Base-by-base conservation (phyloP, 2,888 invertebrate genomes). In the Didymodactylos carnosus region DNA sequence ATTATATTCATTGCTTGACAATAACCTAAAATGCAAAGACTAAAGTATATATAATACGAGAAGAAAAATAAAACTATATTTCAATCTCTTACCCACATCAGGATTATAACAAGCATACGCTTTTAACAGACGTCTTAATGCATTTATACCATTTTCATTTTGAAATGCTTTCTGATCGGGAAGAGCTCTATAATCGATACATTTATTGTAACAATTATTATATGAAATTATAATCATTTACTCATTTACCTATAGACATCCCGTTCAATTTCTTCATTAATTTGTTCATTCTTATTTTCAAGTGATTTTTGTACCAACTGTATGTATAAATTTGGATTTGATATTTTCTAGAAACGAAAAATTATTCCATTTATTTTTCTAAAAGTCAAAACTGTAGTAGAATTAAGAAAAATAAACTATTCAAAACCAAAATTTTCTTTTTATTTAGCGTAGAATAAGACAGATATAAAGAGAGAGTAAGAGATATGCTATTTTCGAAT, bases 1-100 rank as follows among this genome's bases (percentile, higher is more conserved):
- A 98, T 94, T 77, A 98, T 97, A 83, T 98, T 98, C 97, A 98
- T 97, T 0, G 95, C 95, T 84, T 94, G 93, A 79, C 95, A 95
- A 83, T 97, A 97, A 51, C 94, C 88, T 51, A 27, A 8, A 51
- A n/a, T n/a, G 1, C 14, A 51, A 51, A 43, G 14, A 43, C 4
- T 43, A 13, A 6, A 5, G 16, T 25, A 51, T 27, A 27, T 4
- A 51, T 14, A 13, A n/a, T n/a, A 4, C 10, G n/a, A 43, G 0
- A 25, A 25, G 5, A 25, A 13, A 49, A 14, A 51, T 7, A 16
- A 27, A 27, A 51, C 1, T 5, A 14, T 13, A 51, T 7, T 46
- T 13, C 25, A 10, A 23, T 3, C 19, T 27, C 51, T 51, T 27
- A 51, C 62, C 62, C 87, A 78, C 4, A 77, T 90, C 91, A 2